Percentiles rank a stretch among this genome's conserved stretches.
Evolutionary conservation across 2,113 vertebrate genomes (phyloP).

Genomic region (Neogobius melanostomus): DNA sequence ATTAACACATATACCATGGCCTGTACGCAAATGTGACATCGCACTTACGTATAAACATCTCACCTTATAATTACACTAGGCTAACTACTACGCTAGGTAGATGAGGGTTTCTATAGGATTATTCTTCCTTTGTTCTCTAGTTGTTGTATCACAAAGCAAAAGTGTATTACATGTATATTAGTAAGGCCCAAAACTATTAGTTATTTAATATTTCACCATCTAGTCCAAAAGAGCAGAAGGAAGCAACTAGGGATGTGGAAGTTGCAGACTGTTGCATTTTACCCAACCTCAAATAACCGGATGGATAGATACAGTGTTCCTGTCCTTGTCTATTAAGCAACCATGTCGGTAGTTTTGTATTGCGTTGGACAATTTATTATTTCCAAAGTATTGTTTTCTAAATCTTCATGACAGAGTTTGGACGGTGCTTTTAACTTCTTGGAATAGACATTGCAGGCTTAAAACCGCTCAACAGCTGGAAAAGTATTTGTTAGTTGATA

Average conservation of each 20-base stretch:
- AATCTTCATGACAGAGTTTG: too few species aligned
- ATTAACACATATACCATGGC: conserved; percentile 55
- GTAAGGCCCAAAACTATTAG: too few species aligned
- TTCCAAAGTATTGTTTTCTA: too few species aligned
- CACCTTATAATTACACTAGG: conserved; percentile 78
- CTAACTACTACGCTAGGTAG: conserved; percentile 67
- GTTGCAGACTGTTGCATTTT: too few species aligned
- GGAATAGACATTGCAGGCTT: neutral
- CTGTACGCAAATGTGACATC: conserved; percentile 48
- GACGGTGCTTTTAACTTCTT: neutral
- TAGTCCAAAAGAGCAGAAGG: too few species aligned
- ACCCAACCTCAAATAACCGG: too few species aligned
- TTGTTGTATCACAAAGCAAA: neutral
- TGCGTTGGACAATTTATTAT: too few species aligned
- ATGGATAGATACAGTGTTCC: too few species aligned
- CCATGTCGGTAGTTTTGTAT: too few species aligned
- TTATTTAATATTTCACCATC: too few species aligned
- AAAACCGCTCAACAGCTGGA: neutral
- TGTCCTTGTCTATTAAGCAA: neutral
- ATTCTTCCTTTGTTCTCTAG: conserved; percentile 63
- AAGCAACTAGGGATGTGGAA: too few species aligned
- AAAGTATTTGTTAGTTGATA: conserved; percentile 7
- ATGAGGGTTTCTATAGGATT: conserved; percentile 41
- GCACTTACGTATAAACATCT: conserved; percentile 62
- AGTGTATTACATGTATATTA: too few species aligned